Percentiles rank a stretch among this genome's conserved stretches.
Evolutionary conservation across 2,888 invertebrate species (phyloP).

Genomic region (Beris morrisii): DNA sequence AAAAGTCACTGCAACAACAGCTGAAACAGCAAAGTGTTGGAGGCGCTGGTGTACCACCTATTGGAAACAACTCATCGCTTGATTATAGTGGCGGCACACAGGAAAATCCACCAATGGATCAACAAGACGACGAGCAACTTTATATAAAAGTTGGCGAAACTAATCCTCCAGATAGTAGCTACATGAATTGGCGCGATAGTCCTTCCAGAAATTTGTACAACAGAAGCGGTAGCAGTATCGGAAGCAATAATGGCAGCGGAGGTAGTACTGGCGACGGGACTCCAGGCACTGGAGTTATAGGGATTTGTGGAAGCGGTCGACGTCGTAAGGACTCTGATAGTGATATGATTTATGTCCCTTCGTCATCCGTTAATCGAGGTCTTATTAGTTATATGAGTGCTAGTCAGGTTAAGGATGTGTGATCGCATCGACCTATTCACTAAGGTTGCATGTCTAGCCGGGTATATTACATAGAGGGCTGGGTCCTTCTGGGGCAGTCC

Average conservation of each 20-base stretch:
- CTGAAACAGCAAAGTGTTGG: slow-evolving; percentile 6
- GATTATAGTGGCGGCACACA: slow-evolving; percentile 46
- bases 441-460: background rate
- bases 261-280: slow-evolving; percentile 21
- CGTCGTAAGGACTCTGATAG: slow-evolving; percentile 41
- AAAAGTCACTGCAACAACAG: slow-evolving; percentile 26
- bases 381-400: slow-evolving; percentile 53
- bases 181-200: slow-evolving; percentile 48
- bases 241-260: slow-evolving; percentile 39
- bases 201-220: slow-evolving; percentile 45
- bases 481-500: no score
- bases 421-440: slow-evolving; percentile 9
- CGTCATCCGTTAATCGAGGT: slow-evolving; percentile 50
- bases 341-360: slow-evolving; percentile 54
- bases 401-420: slow-evolving; percentile 39
- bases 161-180: slow-evolving; percentile 40
- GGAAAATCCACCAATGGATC: slow-evolving; percentile 46
- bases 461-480: no score
- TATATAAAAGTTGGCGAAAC: slow-evolving; percentile 55
- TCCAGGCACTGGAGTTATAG: slow-evolving; percentile 4
- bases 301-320: slow-evolving; percentile 27
- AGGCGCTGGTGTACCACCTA: slow-evolving; percentile 11
- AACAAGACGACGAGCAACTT: slow-evolving; percentile 54
- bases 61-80: slow-evolving; percentile 12
- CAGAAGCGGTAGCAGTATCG: slow-evolving; percentile 40